Conservation (phyloP, 2,113 vertebrate genomes). For the Calypte anna region DNA sequence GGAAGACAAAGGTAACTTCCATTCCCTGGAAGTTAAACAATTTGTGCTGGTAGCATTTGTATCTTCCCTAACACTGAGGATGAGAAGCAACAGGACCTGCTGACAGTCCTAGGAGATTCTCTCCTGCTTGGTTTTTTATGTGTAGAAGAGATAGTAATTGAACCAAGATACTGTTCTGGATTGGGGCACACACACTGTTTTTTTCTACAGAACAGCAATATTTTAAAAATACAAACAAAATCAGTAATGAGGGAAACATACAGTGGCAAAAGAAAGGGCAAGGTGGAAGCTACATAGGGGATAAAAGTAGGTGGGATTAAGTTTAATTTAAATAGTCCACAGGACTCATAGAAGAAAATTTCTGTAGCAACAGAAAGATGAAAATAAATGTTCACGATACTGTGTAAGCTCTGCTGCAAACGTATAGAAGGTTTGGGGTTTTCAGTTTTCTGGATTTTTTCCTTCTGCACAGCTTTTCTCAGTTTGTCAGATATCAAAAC, state of each 20-base stretch:
- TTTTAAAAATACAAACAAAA: background rate
- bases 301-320: background rate
- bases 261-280: background rate
- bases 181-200: background rate
- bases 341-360: background rate
- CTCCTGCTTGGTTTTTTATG: background rate
- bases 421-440: background rate
- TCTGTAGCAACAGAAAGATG: background rate
- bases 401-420: background rate
- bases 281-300: background rate
- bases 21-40: background rate
- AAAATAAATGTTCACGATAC: background rate
- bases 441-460: background rate
- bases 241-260: background rate
- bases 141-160: background rate
- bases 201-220: background rate
- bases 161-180: background rate
- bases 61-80: background rate
- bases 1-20: background rate
- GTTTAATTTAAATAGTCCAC: background rate
- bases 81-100: background rate
- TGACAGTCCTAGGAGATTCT: accelerated
- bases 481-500: background rate
- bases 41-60: background rate
- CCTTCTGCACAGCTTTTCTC: background rate